phyloP scores from a whole-genome alignment of 2,888 invertebrate species.

The Limnephilus lunatus region DNA sequence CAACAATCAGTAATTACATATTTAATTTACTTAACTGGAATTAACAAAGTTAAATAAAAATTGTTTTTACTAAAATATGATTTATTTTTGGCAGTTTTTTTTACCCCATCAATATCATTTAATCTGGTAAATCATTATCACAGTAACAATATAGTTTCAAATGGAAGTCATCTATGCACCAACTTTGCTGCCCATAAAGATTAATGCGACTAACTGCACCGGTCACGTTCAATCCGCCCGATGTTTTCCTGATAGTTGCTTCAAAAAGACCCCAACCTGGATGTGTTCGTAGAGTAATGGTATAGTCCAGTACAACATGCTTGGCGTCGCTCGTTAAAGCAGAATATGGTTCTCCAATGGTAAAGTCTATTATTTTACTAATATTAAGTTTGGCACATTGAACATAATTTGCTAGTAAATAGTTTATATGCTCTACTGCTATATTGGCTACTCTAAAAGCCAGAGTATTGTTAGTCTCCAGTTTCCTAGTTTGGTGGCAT shows the following conservation, averaged over 20 bases:
- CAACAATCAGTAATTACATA: not conserved
- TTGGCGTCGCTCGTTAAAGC: conserved; percentile 70
- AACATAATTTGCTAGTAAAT: conserved; percentile 77
- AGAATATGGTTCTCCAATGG: conserved; percentile 77
- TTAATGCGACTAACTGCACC: conserved; percentile 89
- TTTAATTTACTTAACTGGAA: not conserved
- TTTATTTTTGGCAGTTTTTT: conserved; percentile 29
- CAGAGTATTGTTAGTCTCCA: conserved; percentile 76
- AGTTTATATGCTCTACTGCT: conserved; percentile 82
- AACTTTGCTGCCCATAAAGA: conserved; percentile 88
- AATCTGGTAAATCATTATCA: conserved; percentile 60
- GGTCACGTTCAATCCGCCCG: conserved; percentile 74
- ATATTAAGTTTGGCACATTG: conserved; percentile 83
- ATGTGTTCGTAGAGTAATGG: conserved; percentile 79
- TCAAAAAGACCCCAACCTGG: conserved; percentile 89
- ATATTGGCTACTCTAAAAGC: conserved; percentile 80
- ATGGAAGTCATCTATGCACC: conserved; percentile 85
- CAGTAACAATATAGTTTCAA: conserved; percentile 90
- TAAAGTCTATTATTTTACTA: conserved; percentile 81
- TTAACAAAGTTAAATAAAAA: not conserved
- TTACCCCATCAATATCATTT: conserved; percentile 11
- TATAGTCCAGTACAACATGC: conserved; percentile 79
- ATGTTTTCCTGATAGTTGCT: conserved; percentile 80
- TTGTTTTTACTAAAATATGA: not conserved
- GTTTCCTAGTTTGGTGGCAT: conserved; percentile 83